phyloP scores from a whole-genome alignment of 2,113 vertebrate species.

The Anolis carolinensis region DNA sequence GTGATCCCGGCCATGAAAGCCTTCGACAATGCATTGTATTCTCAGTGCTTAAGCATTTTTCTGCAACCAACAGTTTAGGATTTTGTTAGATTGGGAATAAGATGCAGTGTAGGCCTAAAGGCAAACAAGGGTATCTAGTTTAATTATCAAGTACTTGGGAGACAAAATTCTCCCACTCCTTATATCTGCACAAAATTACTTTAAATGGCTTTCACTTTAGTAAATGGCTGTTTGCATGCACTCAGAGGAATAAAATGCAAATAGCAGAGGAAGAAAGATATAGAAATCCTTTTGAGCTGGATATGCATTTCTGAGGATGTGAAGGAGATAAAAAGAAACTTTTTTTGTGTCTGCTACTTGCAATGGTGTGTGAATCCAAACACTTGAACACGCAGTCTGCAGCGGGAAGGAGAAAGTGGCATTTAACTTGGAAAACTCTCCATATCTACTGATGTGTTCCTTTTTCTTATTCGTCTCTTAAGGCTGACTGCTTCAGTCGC shows the following conservation, averaged over 20 bases:
- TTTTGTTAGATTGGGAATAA: background rate
- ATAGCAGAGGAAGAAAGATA: background rate
- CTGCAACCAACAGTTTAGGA: background rate
- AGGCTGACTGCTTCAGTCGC: background rate
- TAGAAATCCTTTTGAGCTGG: background rate
- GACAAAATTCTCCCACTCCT: background rate
- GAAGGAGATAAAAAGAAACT: background rate
- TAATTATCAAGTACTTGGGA: too few relatives aligned
- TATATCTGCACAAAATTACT: background rate
- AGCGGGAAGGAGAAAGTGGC: background rate
- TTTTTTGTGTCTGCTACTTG: background rate
- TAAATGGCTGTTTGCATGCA: background rate
- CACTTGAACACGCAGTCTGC: background rate
- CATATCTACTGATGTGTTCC: background rate
- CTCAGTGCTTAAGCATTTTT: background rate
- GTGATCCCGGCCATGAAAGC: too few relatives aligned
- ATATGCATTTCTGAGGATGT: background rate
- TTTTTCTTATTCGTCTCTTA: background rate
- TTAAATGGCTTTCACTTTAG: background rate
- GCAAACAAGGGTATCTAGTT: background rate
- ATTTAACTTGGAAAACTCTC: background rate
- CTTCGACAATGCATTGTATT: too few relatives aligned
- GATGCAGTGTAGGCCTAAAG: background rate
- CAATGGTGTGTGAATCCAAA: background rate
- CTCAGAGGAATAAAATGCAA: background rate